Conservation (phyloP, 2,797 vertebrate species). For the Eulemur coronatus region DNA sequence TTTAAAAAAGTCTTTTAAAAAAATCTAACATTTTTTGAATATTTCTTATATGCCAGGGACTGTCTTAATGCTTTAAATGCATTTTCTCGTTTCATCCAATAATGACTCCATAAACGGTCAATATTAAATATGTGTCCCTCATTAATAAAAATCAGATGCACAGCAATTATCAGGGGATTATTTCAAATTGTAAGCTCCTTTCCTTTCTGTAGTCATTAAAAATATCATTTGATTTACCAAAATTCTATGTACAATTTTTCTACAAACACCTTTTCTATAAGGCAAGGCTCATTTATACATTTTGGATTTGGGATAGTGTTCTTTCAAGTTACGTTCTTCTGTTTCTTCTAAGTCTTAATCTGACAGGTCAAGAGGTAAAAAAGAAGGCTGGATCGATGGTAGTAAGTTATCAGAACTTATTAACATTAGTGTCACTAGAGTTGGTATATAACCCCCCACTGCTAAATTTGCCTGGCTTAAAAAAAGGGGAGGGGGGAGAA, state of each 20-base stretch:
- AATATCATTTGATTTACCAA: background rate
- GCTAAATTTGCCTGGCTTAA: background rate
- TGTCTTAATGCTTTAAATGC: background rate
- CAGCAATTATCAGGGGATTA: background rate
- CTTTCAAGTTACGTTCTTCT: background rate
- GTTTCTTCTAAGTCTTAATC: background rate
- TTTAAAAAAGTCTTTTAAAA: background rate
- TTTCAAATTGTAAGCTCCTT: background rate
- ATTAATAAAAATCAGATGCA: background rate
- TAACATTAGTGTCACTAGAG: background rate
- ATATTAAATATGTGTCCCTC: background rate
- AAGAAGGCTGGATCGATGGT: background rate
- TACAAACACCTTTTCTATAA: background rate
- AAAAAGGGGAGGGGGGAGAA: background rate
- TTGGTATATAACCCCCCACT: background rate
- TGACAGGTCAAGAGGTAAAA: background rate
- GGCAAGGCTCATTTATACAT: background rate
- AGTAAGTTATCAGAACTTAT: background rate
- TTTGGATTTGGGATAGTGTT: background rate
- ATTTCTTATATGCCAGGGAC: background rate
- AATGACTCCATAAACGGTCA: background rate
- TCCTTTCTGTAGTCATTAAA: background rate
- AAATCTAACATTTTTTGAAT: background rate
- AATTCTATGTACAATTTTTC: background rate
- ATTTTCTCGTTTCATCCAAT: slow-evolving; percentile 25